A percentile compares a stretch with the other conserved stretches of the same genome.
phyloP scores from a whole-genome alignment of 2,113 vertebrate genomes.

The Ochotona princeps region DNA sequence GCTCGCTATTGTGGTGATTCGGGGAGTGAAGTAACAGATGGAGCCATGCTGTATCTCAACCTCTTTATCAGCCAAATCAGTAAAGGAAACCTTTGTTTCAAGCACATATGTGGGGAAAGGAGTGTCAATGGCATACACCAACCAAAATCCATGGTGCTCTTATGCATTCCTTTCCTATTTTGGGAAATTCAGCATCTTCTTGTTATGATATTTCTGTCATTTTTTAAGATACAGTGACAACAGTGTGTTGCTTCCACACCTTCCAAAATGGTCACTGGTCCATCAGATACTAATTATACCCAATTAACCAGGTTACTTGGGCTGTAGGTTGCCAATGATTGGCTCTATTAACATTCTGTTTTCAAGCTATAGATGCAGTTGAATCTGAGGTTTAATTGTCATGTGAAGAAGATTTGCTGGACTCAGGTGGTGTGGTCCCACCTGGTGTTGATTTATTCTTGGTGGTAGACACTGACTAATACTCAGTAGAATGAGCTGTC shows the following conservation, averaged over 20 bases:
- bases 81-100: background rate
- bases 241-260: background rate
- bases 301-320: background rate
- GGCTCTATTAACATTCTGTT: background rate
- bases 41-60: too few species aligned
- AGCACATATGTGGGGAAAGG: background rate
- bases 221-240: background rate
- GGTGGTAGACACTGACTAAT: background rate
- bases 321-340: too few species aligned
- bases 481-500: background rate
- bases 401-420: background rate
- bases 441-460: background rate
- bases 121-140: background rate
- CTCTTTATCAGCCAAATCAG: too few species aligned
- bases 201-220: background rate
- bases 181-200: background rate
- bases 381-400: background rate
- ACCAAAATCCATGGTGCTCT: background rate
- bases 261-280: background rate
- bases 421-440: background rate
- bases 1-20: too few species aligned
- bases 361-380: background rate
- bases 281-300: background rate
- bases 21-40: too few species aligned
- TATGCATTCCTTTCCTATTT: background rate